Evolutionary conservation across 2,888 invertebrate species (phyloP).

Genomic region (Amitus sp.): DNA sequence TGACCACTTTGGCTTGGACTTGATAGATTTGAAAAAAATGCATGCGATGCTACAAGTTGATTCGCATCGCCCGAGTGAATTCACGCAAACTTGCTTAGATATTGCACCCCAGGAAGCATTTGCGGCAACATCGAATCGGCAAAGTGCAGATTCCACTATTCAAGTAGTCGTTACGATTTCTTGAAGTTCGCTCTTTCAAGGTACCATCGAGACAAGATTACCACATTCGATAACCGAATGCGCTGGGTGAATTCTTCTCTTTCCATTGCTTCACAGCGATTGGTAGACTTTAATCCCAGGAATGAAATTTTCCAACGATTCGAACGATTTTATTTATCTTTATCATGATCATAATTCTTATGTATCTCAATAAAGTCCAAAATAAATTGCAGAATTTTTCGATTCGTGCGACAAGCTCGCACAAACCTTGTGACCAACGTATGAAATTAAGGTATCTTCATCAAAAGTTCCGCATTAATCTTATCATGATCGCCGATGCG

Average conservation of each 20-base stretch:
- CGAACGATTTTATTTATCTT: not conserved
- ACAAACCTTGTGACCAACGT: no score
- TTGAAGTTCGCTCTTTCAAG: conserved; percentile 34
- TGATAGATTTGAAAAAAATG: no score
- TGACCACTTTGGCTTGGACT: no score
- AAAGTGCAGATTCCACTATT: conserved; percentile 12
- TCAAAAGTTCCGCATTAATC: no score
- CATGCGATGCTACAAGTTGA: no score
- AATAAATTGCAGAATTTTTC: not conserved
- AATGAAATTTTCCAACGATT: not conserved
- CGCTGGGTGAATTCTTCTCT: conserved; percentile 21
- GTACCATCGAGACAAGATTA: conserved; percentile 26
- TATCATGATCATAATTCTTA: no score
- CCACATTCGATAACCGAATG: conserved; percentile 29
- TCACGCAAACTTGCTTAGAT: conserved; percentile 15
- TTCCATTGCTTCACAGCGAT: conserved; percentile 19
- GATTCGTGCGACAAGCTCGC: conserved; percentile 3
- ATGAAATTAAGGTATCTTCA: no score
- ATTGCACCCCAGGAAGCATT: not conserved
- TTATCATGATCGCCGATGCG: no score
- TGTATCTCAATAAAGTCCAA: not conserved
- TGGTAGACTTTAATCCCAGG: conserved; percentile 15
- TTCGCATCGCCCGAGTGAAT: not conserved
- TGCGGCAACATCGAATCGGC: no score
- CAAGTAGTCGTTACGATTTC: conserved; percentile 38